Conservation (phyloP, 2,888 invertebrate species). For the Mesorhabditis belari region DNA sequence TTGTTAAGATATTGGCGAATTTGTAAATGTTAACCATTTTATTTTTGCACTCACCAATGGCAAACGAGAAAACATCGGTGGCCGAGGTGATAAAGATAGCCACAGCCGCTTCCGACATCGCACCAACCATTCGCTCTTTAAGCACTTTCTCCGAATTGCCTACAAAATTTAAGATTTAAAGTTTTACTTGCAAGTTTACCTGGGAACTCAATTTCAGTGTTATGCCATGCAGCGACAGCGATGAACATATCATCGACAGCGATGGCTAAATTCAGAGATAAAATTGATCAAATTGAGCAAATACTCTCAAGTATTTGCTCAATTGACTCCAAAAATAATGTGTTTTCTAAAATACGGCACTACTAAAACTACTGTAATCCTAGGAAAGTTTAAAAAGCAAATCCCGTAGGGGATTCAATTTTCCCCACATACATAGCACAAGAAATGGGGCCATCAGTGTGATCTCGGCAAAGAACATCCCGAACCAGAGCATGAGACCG, state of each 20-base stretch:
- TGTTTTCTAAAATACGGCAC: not conserved
- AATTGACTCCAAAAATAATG: not conserved
- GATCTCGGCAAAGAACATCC: conserved; percentile 85
- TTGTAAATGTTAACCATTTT: not conserved
- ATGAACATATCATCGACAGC: conserved; percentile 94
- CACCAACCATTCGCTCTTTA: conserved; percentile 78
- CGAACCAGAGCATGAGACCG: conserved; percentile 80
- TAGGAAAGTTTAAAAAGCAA: not conserved
- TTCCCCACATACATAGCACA: conserved; percentile 59
- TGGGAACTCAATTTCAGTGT: conserved; percentile 64
- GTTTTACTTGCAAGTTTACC: too few relatives aligned
- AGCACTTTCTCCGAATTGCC: conserved; percentile 57
- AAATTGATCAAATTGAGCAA: not conserved
- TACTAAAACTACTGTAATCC: not conserved
- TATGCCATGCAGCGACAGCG: conserved; percentile 85
- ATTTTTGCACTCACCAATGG: not conserved
- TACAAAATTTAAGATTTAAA: too few relatives aligned
- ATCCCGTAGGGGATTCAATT: not conserved
- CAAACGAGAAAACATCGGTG: conserved; percentile 61
- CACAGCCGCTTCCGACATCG: conserved; percentile 84
- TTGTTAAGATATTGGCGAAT: too few relatives aligned
- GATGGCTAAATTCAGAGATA: conserved; percentile 65
- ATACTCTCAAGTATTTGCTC: not conserved
- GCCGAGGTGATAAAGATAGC: conserved; percentile 89
- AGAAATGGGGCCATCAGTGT: conserved; percentile 88